A percentile compares a stretch with the other conserved stretches of the same genome.
phyloP scores from a whole-genome alignment of 2,888 invertebrate genomes.

The Lasioglossum marginatum region DNA sequence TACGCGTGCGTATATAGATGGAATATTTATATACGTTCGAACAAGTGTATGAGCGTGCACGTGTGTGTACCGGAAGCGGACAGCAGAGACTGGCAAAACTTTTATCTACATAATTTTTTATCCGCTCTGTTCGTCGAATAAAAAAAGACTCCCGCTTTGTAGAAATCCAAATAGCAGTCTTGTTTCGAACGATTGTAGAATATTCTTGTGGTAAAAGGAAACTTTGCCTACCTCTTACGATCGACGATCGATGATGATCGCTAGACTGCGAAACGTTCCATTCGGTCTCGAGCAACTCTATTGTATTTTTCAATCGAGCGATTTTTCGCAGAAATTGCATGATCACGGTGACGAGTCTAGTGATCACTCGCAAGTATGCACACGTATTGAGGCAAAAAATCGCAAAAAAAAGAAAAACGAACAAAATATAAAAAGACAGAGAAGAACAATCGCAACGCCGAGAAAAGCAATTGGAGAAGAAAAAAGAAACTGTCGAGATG shows the following conservation, averaged over 20 bases:
- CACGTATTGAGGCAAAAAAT: conserved; percentile 38
- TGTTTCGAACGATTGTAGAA: conserved; percentile 10
- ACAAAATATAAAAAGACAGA: background rate
- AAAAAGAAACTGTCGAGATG: conserved; percentile 48
- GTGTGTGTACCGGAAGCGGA: conserved; percentile 2
- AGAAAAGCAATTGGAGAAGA: background rate
- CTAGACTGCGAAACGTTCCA: background rate
- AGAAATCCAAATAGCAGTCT: background rate
- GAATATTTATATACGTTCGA: conserved; percentile 11
- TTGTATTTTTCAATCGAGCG: background rate
- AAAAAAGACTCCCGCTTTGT: background rate
- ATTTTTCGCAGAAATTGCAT: background rate
- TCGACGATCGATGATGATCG: background rate
- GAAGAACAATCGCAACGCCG: conserved; percentile 1
- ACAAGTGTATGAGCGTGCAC: conserved; percentile 8
- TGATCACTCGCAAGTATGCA: conserved; percentile 29
- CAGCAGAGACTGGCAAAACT: background rate
- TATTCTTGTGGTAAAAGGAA: background rate
- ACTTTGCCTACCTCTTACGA: background rate
- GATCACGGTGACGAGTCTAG: background rate
- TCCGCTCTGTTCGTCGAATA: conserved; percentile 18
- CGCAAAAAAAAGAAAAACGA: background rate
- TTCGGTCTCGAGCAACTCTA: background rate
- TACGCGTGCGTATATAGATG: conserved; percentile 31
- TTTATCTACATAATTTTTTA: background rate